Evolutionary conservation across 2,113 vertebrate species (phyloP), one percentile per base, ranked within the genome.

Genomic region (Cairina moschata): DNA sequence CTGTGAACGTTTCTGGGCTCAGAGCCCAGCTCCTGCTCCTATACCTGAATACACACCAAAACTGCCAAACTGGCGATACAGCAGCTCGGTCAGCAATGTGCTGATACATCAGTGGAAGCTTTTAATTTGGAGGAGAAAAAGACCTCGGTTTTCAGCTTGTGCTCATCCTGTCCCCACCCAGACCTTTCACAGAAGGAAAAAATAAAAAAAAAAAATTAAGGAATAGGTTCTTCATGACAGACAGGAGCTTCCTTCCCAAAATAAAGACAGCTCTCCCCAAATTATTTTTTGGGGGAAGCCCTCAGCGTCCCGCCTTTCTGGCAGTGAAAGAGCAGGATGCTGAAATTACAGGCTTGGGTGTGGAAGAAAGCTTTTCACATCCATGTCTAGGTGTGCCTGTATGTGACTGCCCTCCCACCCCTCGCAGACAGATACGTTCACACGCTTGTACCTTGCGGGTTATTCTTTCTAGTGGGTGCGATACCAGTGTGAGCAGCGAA

Each of bases 261-360:
- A 95, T 94, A 92, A 81, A 88, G 60, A 26, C 38, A 63, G 67
- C 42, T 86, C 13, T 86, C 26, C 71, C 92, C 74, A 66, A 73
- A 82, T 89, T 91, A 55, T 96, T 94, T 96, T 82, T 68, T 63
- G 44, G 72, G 72, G 95, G 86, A 96, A 93, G 72, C 86, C 86
- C 78, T 50, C 25, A 29, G n/a, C 93, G 67, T 92, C 76, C 88
- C 81, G 46, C 89, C 94, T 97, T 96, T 95, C 79, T 97, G 94
- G 86, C 83, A 95, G 88, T 76, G 82, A 88, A 97, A 92, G 78
- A 94, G 67, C 69, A 9, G 96, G 88, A 92, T 77, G 79, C 67
- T 95, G 75, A 73, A 91, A 91, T 89, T 86, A 42, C 86, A 88
- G 69, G 26, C 65, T 93, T 77, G 74, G 78, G 90, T 1, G 34